phyloP scores from a whole-genome alignment of 2,888 invertebrate genomes.

The Scelioninae gen. 1 region DNA sequence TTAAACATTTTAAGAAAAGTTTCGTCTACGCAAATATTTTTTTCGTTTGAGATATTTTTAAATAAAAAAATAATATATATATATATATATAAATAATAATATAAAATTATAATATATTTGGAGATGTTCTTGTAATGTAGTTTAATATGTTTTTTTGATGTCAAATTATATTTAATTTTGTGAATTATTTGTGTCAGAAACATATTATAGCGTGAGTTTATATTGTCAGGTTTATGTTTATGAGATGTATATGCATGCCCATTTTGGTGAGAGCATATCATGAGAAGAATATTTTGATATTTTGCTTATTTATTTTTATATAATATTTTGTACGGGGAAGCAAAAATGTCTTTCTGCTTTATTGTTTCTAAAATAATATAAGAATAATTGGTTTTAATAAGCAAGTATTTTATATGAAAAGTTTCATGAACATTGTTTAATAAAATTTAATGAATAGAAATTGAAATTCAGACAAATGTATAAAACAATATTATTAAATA shows the following conservation, averaged over 20 bases:
- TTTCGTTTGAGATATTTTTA: too few relatives aligned
- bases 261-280: neutral
- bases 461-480: too few relatives aligned
- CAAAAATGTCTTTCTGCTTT: neutral
- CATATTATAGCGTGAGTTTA: slow-evolving; percentile 14
- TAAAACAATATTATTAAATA: too few relatives aligned
- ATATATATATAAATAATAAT: too few relatives aligned
- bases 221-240: slow-evolving; percentile 14
- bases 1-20: neutral
- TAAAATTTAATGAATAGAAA: too few relatives aligned
- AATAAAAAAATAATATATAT: too few relatives aligned
- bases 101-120: too few relatives aligned
- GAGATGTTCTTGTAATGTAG: neutral
- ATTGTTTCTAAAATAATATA: neutral
- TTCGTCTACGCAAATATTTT: too few relatives aligned
- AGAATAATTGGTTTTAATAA: too few relatives aligned
- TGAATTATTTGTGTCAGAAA: slow-evolving; percentile 5
- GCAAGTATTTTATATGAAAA: too few relatives aligned
- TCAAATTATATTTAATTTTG: slow-evolving; percentile 18
- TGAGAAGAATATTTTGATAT: neutral
- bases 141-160: slow-evolving; percentile 1
- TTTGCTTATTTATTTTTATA: neutral
- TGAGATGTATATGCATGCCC: neutral
- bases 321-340: neutral
- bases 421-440: too few relatives aligned